Base-by-base conservation (phyloP, 2,797 vertebrate species). In the Dendrocincla tyrannina region DNA sequence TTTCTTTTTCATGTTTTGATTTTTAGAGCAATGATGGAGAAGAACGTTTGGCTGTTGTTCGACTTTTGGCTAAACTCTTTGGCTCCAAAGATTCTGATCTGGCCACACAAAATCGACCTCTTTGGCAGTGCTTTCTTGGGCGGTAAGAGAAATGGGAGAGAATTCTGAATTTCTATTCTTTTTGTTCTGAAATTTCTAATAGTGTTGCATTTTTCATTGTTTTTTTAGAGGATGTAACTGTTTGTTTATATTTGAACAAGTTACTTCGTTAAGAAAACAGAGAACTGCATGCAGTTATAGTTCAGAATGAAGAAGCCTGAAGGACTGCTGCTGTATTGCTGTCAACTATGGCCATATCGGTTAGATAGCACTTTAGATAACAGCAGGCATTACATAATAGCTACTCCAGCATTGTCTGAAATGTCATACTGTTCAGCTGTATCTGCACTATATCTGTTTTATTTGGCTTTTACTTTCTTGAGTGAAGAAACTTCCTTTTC, bases 81-180 rank as follows among this genome's bases (percentile, higher is more conserved):
- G 99, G 99, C 42, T 99, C 99, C 95, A 99, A 99, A 98, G 99
- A 99, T 98, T 99, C 99, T 7, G 99, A 99, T 95, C 98, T 99
- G 91, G 99, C 99, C 72, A 99, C 99, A 9, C 99, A 99, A 93
- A 99, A 99, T 97, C 98, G 99, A 91, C 99, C 99, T 4, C 98
- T 99, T 87, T 99, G 99, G 99, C 99, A 99, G 74, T 99, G 99
- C 96, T 99, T 99, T 97, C 98, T 99, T 93, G 99, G 99, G 96
- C 98, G 99, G 99, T 99, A 96, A 96, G 98, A 85, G 56, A 96
- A 89, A 60, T 5, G 2, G 59, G 7, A 81, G 11, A 39, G 27
- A 82, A 59, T 46, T 78, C 24, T 22, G 10, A 68, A 70, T 66
- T 67, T 83, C 28, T 73, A 0, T 32, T 67, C 1, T 56, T 78